Evolutionary conservation across 2,797 vertebrate species (phyloP).

Genomic region (Harpagifer antarcticus): DNA sequence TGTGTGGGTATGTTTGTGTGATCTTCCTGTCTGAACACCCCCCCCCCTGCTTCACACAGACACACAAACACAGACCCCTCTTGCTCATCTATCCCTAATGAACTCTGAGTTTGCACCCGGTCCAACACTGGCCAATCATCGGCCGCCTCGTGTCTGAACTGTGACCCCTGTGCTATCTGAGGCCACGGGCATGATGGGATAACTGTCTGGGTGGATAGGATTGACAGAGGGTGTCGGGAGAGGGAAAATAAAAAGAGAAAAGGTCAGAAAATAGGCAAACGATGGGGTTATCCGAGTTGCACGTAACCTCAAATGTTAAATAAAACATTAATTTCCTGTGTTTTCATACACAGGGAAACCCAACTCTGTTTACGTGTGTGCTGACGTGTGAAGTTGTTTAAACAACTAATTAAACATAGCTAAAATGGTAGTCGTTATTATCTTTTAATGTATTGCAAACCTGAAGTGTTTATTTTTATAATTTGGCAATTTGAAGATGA

Average conservation of each 20-base stretch:
- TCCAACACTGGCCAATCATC: slow-evolving; percentile 69
- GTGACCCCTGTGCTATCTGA: slow-evolving; percentile 70
- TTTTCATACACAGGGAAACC: neutral
- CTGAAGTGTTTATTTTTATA: slow-evolving; percentile 12
- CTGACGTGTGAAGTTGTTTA: neutral
- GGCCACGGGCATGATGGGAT: slow-evolving; percentile 66
- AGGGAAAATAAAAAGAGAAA: slow-evolving; percentile 19
- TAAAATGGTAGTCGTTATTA: neutral
- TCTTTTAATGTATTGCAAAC: slow-evolving; percentile 11
- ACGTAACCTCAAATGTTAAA: slow-evolving; percentile 10
- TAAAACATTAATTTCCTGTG: slow-evolving; percentile 25
- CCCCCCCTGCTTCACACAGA: slow-evolving; percentile 16
- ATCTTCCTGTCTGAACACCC: slow-evolving; percentile 64
- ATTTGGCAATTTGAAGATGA: slow-evolving; percentile 6
- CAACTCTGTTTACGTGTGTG: neutral
- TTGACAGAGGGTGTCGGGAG: slow-evolving; percentile 12
- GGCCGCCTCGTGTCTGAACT: slow-evolving; percentile 62
- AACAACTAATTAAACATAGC: neutral
- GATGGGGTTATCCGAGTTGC: neutral
- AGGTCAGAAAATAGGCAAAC: slow-evolving; percentile 22
- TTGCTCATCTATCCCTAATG: slow-evolving; percentile 68
- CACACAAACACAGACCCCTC: slow-evolving; percentile 32
- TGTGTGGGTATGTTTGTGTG: slow-evolving; percentile 74
- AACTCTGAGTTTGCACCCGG: slow-evolving; percentile 63
- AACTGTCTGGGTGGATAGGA: slow-evolving; percentile 61